These are phyloP conservation scores for Xylocampa areola DNA, from an alignment of 2,888 invertebrate genomes.

Conservation along the genomic window DNA sequence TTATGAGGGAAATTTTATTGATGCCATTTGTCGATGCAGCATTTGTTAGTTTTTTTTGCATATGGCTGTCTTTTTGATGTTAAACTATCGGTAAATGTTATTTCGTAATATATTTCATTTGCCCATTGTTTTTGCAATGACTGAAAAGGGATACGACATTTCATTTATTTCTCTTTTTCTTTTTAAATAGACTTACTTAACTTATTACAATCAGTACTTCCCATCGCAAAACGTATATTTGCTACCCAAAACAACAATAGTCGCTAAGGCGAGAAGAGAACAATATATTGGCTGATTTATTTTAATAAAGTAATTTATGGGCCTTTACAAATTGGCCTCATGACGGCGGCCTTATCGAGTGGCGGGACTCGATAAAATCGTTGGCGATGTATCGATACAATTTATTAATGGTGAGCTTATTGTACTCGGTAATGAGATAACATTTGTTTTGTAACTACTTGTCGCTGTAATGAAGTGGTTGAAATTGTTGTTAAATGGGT, in stretches of 20 bases:
- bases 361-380: constrained; percentile 81
- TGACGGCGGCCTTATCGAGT: constrained; percentile 83
- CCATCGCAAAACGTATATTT: constrained; percentile 51
- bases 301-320: constrained; percentile 89
- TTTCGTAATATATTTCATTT: no score
- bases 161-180: no score
- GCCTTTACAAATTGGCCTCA: constrained; percentile 85
- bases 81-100: no score
- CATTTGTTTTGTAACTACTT: constrained; percentile 64
- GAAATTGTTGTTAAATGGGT: constrained; percentile 8
- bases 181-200: no score
- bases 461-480: constrained; percentile 26
- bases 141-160: no score
- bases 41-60: no score
- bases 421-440: constrained; percentile 78
- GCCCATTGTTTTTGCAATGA: no score
- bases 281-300: constrained; percentile 88
- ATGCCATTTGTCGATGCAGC: not conserved
- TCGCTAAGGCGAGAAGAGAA: constrained; percentile 84
- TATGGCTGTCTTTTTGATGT: no score
- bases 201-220: not conserved
- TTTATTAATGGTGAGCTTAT: constrained; percentile 83
- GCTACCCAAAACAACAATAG: constrained; percentile 76
- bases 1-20: constrained; percentile 8
- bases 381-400: constrained; percentile 78